Evolutionary conservation across 2,888 invertebrate genomes (phyloP).

Genomic region (Pterostichus madidus): DNA sequence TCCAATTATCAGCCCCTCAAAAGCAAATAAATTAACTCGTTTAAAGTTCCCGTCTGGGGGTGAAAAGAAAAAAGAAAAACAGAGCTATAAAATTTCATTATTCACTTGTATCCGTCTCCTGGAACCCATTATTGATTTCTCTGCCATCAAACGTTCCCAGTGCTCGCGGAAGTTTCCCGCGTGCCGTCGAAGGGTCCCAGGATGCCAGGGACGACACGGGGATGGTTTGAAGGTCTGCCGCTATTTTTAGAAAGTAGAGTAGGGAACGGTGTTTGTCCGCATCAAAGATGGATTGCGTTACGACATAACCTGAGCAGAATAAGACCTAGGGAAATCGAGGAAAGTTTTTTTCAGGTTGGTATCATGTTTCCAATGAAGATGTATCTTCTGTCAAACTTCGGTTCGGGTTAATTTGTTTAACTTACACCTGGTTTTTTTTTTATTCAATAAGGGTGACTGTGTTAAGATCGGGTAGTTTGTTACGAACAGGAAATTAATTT

Average conservation of each 20-base stretch:
- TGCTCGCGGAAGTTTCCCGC: neutral
- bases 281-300: neutral
- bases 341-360: slow-evolving; percentile 13
- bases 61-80: slow-evolving; percentile 24
- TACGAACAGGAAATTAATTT: too few relatives aligned
- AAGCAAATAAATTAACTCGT: neutral
- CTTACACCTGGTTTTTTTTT: too few relatives aligned
- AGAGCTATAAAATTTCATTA: slow-evolving; percentile 27
- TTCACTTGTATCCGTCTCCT: neutral
- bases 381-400: slow-evolving; percentile 26
- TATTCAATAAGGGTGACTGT: too few relatives aligned
- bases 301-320: too few relatives aligned
- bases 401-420: too few relatives aligned
- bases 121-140: slow-evolving; percentile 9
- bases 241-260: slow-evolving; percentile 39
- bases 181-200: neutral
- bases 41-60: neutral
- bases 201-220: neutral
- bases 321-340: neutral
- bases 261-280: slow-evolving; percentile 15
- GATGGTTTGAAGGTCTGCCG: neutral
- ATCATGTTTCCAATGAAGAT: slow-evolving; percentile 15
- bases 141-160: slow-evolving; percentile 5
- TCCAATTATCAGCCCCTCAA: neutral
- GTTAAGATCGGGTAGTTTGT: too few relatives aligned